Base-by-base conservation (phyloP, 1,140 invertebrate genomes). In the Heliothis subflexa region DNA sequence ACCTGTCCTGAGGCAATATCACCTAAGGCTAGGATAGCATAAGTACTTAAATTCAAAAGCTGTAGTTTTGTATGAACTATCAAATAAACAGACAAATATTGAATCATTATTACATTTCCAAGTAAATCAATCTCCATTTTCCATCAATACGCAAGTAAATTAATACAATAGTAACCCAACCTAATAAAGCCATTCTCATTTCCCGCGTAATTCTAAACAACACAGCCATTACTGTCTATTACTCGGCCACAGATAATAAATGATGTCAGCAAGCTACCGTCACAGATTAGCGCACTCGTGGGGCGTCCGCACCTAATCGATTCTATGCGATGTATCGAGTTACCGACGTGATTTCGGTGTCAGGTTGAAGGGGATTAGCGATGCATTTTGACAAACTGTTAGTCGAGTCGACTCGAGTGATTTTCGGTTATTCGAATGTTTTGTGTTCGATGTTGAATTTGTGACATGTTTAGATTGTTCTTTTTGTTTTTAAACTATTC, bases 161-260 rank as follows among this genome's bases (percentile, higher is more conserved):
- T 47, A 59, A 57, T 54, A 66, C 33, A 50, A 33, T 33, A 54
- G 68, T 71, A 59, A 71, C 25, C 28, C 54, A 33, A 70, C 25
- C 33, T 13, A 25, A 9, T 3, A 66, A 52, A 28, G 21, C 18
- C 13, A 21, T 49, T 25, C 21, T 18, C 21, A 68, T 70, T 70
- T 52, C 66, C 66, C 66, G 66, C 64, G 54, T 70, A 75, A 68
- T 80, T 70, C 55, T 57, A 80, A 79, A 79, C 77, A 72, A 52
- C 47, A 70, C 5, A 18, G 47, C 66, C 66, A 70, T 70, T 66
- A 52, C 47, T 50, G 66, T 25, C 47, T 52, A 70, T 52, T 52
- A 70, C 12, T 64, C 64, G 47, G 1, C 28, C 66, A 52, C 66
- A 70, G 66, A 70, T 70, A 70, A 70, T 70, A 70, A 70, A 70